Conservation (phyloP, 2,888 invertebrate species). For the Gastrophysa polygoni region DNA sequence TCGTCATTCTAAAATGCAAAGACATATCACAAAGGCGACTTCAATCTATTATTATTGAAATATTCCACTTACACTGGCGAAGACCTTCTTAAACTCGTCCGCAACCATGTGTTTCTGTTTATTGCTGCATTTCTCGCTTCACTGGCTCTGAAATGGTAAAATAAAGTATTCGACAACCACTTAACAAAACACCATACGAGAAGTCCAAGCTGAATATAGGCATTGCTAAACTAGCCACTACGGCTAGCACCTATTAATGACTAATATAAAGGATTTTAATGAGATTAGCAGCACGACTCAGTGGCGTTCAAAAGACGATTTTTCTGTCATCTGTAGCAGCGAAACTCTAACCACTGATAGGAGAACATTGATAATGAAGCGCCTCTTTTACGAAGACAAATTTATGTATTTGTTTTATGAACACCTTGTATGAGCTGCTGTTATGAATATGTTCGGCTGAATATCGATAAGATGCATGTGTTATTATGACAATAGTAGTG, state of each 20-base stretch:
- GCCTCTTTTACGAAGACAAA: too few species aligned
- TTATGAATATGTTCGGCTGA: too few species aligned
- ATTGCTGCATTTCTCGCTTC: slow-evolving; percentile 66
- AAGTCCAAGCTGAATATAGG: slow-evolving; percentile 2
- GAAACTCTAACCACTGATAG: too few species aligned
- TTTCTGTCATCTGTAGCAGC: too few species aligned
- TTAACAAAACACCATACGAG: slow-evolving; percentile 24
- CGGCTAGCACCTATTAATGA: neutral
- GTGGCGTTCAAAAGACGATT: neutral
- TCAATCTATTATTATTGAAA: too few species aligned
- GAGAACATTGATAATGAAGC: too few species aligned
- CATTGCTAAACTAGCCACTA: neutral
- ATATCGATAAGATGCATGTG: too few species aligned
- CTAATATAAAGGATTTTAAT: neutral
- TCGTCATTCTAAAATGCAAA: too few species aligned
- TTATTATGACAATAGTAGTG: too few species aligned
- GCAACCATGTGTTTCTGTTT: slow-evolving; percentile 82
- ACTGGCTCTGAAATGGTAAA: slow-evolving; percentile 56
- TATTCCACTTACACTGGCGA: slow-evolving; percentile 73
- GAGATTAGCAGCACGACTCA: neutral
- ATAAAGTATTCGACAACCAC: slow-evolving; percentile 16
- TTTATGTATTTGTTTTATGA: too few species aligned
- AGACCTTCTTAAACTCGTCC: slow-evolving; percentile 81
- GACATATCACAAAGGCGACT: too few species aligned
- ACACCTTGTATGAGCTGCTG: too few species aligned